Conservation (phyloP, 2,113 vertebrate species). For the Electrona antarctica region DNA sequence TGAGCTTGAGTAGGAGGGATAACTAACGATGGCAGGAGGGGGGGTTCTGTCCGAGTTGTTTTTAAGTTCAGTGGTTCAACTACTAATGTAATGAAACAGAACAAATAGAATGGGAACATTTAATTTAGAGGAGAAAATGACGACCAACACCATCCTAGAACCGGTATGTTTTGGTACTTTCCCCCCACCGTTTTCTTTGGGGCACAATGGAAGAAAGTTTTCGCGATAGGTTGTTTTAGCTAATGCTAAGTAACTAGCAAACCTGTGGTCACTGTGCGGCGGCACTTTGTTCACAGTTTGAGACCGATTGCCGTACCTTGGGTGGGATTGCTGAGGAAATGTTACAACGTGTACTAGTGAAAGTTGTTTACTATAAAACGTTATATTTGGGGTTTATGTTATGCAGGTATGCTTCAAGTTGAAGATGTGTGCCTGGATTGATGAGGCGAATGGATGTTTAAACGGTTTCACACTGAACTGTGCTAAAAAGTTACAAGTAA, state of each 20-base stretch:
- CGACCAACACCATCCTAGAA: constrained; percentile 38
- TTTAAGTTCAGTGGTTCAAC: background rate
- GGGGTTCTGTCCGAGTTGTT: background rate
- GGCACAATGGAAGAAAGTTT: constrained; percentile 70
- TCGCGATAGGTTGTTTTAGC: constrained; percentile 48
- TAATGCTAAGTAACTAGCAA: constrained; percentile 4
- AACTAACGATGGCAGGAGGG: constrained; percentile 7
- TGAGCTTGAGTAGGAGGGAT: constrained; percentile 29
- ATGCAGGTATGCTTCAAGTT: too few species aligned
- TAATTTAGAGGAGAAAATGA: constrained; percentile 12
- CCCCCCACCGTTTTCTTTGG: background rate
- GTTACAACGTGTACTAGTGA: too few species aligned
- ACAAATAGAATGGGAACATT: constrained; percentile 27
- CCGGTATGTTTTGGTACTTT: constrained; percentile 45
- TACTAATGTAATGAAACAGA: background rate
- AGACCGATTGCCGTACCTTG: background rate
- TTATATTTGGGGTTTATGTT: too few species aligned
- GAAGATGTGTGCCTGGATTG: too few species aligned
- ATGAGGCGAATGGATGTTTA: too few species aligned
- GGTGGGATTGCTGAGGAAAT: background rate
- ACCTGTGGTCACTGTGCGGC: background rate
- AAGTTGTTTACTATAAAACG: too few species aligned
- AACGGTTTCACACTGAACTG: too few species aligned
- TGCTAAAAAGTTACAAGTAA: too few species aligned
- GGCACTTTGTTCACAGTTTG: background rate